phyloP scores from a whole-genome alignment of 2,888 invertebrate species.

The Caenorhabditis zanzibari region DNA sequence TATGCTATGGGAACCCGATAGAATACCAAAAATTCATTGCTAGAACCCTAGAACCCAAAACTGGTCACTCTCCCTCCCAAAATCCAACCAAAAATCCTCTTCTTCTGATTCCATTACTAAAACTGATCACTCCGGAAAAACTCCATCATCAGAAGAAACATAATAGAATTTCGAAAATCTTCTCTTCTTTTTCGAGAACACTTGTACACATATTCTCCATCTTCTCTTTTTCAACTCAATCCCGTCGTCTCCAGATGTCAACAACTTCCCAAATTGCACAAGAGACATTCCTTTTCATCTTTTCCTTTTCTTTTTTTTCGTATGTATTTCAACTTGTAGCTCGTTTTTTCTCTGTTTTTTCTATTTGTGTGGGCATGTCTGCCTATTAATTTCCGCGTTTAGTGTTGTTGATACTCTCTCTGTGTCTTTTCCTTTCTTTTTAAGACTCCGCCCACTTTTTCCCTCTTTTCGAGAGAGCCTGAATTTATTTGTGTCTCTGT shows the following conservation, averaged over 20 bases:
- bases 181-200: constrained; percentile 1
- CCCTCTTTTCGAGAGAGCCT: constrained; percentile 13
- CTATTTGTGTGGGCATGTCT: constrained; percentile 13
- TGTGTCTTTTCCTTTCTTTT: constrained; percentile 12
- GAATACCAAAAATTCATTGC: too few species aligned
- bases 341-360: constrained; percentile 4
- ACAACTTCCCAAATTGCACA: constrained; percentile 35
- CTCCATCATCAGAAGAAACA: constrained; percentile 12
- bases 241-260: constrained; percentile 25
- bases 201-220: constrained; percentile 10
- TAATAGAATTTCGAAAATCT: constrained; percentile 21
- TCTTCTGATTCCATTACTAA: constrained; percentile 8
- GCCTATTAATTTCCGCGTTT: constrained; percentile 62
- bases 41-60: too few species aligned
- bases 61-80: neutral
- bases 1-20: too few species aligned
- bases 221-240: neutral
- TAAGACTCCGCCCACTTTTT: neutral
- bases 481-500: constrained; percentile 21
- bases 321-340: constrained; percentile 25
- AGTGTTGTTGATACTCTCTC: constrained; percentile 40
- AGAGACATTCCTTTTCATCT: constrained; percentile 1
- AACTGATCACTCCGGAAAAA: constrained; percentile 13
- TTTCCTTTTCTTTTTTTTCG: constrained; percentile 18
- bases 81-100: neutral